Evolutionary conservation across 53 echinoderm and acorn worm species (phyloP), one percentile per base, ranked within the genome.

Genomic region (Temnopleurus reevesii): DNA sequence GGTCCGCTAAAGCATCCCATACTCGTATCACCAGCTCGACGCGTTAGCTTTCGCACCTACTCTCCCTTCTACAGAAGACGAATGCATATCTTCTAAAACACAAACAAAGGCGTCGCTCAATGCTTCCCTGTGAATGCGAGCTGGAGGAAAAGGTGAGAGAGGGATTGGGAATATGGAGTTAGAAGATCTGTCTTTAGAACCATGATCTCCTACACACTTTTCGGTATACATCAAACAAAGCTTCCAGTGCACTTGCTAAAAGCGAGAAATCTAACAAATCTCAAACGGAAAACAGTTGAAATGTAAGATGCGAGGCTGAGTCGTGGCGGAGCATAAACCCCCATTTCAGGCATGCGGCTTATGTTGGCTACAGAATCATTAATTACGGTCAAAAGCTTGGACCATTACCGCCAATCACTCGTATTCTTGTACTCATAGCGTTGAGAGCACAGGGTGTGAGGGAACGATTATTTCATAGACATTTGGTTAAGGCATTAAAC

Each of bases 401-500:
- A 71, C 71, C 36, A 79, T 79, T 79, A 46, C 5, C 79, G 49
- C 49, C 71, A 71, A n/a, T 36, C 71, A 71, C 51, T 80, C 49
- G 51, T 80, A 41, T 27, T 8, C 24, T 80, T 28, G 29, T 49
- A 29, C 80, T 27, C 17, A 80, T 28, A n/a, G 56, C 55, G 57
- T 33, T 83, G 83, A 83, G 79, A 9, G 77, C 6, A 77, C 8
- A 26, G 77, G 33, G 83, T 36, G 83, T 53, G 83, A 83, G 47
- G 4, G 36, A 35, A 56, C 57, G 29, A 56, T 83, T 83, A 83
- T 55, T 55, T 28, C 83, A 9, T 33, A n/a, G 36, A 15, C 83
- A 83, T 83, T 83, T 83, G 83, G 83, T 55, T 83, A 55, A 83
- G 56, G 83, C 33, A 83, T 83, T 38, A 83, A 83, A 35, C 83